Evolutionary conservation across 2,113 vertebrate genomes (phyloP), one percentile per base, ranked within the genome.

Genomic region (Oncorhynchus tshawytscha): DNA sequence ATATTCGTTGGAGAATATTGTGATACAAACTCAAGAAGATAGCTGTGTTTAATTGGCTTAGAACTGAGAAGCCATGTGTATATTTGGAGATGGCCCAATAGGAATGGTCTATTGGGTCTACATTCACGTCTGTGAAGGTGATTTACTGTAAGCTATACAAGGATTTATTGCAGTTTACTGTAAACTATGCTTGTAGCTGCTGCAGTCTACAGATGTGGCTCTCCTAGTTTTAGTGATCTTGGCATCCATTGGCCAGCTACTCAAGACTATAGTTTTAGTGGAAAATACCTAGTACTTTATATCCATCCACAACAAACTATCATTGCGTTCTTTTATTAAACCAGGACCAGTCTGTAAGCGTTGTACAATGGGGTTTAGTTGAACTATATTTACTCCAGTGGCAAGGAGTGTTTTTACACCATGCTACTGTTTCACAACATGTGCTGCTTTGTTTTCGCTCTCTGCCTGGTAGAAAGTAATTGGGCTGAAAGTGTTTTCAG

Each of bases 331-430:
- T 57, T 24, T 22, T 62, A 22, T 62, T 62, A 15, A 54, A 54
- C 51, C 3, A 54, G 60, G 11, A 18, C 60, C 8, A 22, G 60
- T 64, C 39, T 45, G 39, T 45, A 12, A 22, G 60, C 60, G n/a
- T 64, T 64, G 20, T n/a, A 16, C 59, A 62, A 22, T 24, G 65
- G 13, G 4, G n/a, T 67, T 67, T 3, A 5, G 2, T 22, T 27
- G 65, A 24, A 31, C 9, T 25, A 9, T 67, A 15, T 29, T 67
- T 67, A 31, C 65, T 15, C 15, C 25, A 29, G 24, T 8, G 89
- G 87, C 84, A 89, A 83, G 9, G 51, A 16, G 48, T 86, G 83
- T 87, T 89, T 90, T 88, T 79, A 82, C 67, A 24, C 71, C 51
- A 25, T 39, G 70, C 70, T 25, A 82, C 90, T 90, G 88, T 91